phyloP scores from a whole-genome alignment of 1,140 invertebrate genomes.

The Diorhabda carinulata region DNA sequence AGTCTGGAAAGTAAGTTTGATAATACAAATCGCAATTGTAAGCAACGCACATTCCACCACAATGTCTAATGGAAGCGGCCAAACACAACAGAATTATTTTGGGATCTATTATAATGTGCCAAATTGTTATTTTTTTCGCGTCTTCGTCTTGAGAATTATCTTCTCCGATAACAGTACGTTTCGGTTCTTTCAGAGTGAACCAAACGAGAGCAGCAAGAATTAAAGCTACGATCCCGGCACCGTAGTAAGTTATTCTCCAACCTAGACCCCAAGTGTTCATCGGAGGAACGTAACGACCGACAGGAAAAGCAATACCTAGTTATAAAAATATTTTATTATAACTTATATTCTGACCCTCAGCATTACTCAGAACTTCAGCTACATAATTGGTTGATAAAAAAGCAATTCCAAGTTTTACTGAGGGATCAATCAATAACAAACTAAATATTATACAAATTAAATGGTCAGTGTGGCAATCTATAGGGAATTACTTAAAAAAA shows the following conservation, averaged over 20 bases:
- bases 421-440: no score
- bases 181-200: slow-evolving; percentile 74
- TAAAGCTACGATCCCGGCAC: slow-evolving; percentile 75
- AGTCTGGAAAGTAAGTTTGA: slow-evolving; percentile 79
- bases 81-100: slow-evolving; percentile 76
- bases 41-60: slow-evolving; percentile 83
- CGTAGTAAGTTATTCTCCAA: slow-evolving; percentile 85
- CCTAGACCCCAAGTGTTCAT: slow-evolving; percentile 76
- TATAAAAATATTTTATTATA: slow-evolving; percentile 3
- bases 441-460: no score
- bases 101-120: slow-evolving; percentile 68
- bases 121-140: slow-evolving; percentile 56
- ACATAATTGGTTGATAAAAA: no score
- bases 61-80: slow-evolving; percentile 86
- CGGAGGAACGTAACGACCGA: slow-evolving; percentile 81
- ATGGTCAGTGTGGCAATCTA: no score
- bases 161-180: slow-evolving; percentile 67
- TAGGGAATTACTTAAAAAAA: no score
- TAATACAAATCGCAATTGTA: slow-evolving; percentile 89
- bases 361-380: no score
- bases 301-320: slow-evolving; percentile 72
- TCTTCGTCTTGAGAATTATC: slow-evolving; percentile 46
- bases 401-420: no score
- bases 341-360: no score
- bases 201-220: slow-evolving; percentile 70